Evolutionary conservation across 2,797 vertebrate genomes (phyloP).

Genomic region (Oryzias sinensis): DNA sequence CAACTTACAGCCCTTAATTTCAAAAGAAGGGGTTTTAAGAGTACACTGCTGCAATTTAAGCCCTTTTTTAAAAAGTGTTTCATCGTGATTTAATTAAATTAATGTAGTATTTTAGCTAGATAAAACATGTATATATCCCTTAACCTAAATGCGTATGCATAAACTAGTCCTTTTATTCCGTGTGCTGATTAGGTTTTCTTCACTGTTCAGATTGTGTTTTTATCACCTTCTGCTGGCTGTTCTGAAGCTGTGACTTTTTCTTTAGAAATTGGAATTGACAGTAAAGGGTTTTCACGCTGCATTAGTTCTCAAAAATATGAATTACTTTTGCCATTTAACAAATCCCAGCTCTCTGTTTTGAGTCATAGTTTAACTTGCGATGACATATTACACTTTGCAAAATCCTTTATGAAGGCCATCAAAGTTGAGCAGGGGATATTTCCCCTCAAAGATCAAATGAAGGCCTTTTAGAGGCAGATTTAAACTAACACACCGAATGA

Average conservation of each 20-base stretch:
- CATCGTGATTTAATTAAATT: not conserved
- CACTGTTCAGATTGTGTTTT: not conserved
- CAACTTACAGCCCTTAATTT: slow-evolving; percentile 53
- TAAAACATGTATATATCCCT: slow-evolving; percentile 20
- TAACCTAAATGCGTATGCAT: slow-evolving; percentile 3
- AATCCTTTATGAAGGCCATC: not conserved
- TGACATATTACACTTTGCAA: not conserved
- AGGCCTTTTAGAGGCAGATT: slow-evolving; percentile 4
- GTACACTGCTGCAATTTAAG: slow-evolving; percentile 31
- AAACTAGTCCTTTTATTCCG: too few species aligned
- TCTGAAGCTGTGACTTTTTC: not conserved
- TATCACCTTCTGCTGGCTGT: not conserved
- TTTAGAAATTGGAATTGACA: not conserved
- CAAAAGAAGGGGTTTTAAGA: slow-evolving; percentile 29
- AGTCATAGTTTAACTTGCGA: not conserved
- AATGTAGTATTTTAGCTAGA: slow-evolving; percentile 31
- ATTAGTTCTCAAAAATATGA: not conserved
- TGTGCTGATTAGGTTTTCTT: not conserved
- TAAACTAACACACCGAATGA: slow-evolving; percentile 5
- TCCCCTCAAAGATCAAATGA: slow-evolving; percentile 5
- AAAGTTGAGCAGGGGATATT: not conserved
- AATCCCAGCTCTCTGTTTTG: not conserved
- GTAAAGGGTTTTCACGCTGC: not conserved
- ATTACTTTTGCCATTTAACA: not conserved
- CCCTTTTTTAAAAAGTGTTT: slow-evolving; percentile 22